Conservation (phyloP, 2,113 vertebrate species). For the Rhinopomastus cyanomelas region DNA sequence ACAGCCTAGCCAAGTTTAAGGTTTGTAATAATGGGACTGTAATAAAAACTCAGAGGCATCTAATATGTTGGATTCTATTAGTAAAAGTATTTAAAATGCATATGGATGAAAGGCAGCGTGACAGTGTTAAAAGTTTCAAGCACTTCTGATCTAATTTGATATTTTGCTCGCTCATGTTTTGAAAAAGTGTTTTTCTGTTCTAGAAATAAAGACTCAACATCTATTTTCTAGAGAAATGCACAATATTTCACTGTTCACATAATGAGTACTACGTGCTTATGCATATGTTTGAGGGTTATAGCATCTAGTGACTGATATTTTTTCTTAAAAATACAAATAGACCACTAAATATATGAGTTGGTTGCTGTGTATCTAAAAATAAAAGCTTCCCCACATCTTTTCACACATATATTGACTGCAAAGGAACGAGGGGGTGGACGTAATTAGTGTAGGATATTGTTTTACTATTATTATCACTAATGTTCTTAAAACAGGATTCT, state of each 20-base stretch:
- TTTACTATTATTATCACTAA: neutral
- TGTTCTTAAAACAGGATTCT: neutral
- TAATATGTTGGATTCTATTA: neutral
- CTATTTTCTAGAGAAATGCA: neutral
- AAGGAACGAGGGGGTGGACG: neutral
- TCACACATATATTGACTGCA: neutral
- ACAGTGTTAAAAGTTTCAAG: neutral
- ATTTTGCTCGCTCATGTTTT: neutral
- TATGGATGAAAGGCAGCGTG: neutral
- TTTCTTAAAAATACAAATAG: neutral
- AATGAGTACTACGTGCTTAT: neutral
- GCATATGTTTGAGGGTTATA: neutral
- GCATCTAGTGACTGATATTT: neutral
- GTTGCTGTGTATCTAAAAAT: neutral
- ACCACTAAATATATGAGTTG: neutral
- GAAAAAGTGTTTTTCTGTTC: neutral
- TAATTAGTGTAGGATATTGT: neutral
- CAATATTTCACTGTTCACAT: neutral
- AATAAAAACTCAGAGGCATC: neutral
- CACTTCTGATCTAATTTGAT: neutral
- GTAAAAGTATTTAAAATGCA: neutral
- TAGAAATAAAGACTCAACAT: neutral
- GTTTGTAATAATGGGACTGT: neutral
- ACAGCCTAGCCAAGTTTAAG: neutral
- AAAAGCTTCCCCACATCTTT: neutral